These are phyloP conservation scores for Hippocampus abdominalis DNA, from an alignment of 2,113 vertebrate species.

Conservation along the genomic window DNA sequence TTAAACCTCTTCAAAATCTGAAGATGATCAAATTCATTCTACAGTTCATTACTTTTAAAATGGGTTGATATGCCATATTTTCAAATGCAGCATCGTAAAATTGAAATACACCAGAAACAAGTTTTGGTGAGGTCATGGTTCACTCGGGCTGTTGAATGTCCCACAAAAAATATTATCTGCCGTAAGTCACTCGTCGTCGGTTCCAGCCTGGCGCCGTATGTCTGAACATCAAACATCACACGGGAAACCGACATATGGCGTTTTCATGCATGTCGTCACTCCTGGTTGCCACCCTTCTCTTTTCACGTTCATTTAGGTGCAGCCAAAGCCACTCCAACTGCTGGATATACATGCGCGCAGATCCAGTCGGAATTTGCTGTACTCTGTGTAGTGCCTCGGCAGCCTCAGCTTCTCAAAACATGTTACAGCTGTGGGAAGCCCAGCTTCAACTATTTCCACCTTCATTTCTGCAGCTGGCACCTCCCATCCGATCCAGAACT, in stretches of 20 bases:
- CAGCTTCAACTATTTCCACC: slow-evolving; percentile 40
- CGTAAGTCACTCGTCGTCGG: too few relatives aligned
- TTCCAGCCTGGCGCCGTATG: too few relatives aligned
- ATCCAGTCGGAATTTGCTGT: slow-evolving; percentile 28
- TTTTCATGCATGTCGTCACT: not conserved
- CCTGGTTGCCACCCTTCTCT: not conserved
- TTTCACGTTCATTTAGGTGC: slow-evolving; percentile 6
- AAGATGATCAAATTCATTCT: too few relatives aligned
- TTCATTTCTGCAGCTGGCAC: slow-evolving; percentile 39
- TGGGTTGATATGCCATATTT: not conserved
- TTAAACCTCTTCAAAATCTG: not conserved
- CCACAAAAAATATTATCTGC: too few relatives aligned
- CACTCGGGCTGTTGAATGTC: too few relatives aligned
- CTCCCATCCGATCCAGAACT: slow-evolving; percentile 55
- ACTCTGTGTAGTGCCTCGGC: slow-evolving; percentile 36
- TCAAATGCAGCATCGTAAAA: not conserved
- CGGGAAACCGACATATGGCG: not conserved
- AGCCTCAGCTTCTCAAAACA: slow-evolving; percentile 52
- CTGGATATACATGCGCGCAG: slow-evolving; percentile 36
- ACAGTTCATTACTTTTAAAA: too few relatives aligned
- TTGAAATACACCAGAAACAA: not conserved
- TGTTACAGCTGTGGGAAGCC: slow-evolving; percentile 30
- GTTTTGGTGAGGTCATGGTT: too few relatives aligned
- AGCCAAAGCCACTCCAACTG: slow-evolving; percentile 37
- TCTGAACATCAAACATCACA: not conserved